Conservation (phyloP, 1,140 invertebrate species). For the Micrasema longulum region DNA sequence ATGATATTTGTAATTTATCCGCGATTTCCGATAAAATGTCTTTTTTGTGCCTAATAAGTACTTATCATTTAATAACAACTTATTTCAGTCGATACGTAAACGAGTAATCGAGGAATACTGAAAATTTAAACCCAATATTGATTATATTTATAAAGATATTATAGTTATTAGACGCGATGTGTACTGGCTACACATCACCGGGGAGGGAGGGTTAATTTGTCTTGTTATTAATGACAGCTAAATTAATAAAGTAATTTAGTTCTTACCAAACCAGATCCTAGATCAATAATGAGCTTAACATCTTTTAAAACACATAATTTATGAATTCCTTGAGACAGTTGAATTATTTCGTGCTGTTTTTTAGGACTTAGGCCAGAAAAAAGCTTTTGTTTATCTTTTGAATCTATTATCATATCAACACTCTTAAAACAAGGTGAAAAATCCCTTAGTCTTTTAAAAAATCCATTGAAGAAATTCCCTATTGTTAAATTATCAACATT, state of each 20-base stretch:
- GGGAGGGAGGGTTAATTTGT: no score
- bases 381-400: conserved; percentile 3
- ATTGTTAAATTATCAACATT: not conserved
- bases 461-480: not conserved
- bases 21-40: no score
- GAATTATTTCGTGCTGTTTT: conserved; percentile 78
- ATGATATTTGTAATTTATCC: no score
- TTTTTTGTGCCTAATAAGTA: no score
- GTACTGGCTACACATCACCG: no score
- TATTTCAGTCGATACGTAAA: no score
- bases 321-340: conserved; percentile 71
- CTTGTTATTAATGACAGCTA: not conserved
- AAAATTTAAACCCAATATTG: no score
- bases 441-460: not conserved
- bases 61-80: no score
- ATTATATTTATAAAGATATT: no score
- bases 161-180: no score
- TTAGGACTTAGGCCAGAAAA: conserved; percentile 68
- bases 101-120: no score
- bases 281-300: conserved; percentile 77
- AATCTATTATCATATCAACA: not conserved
- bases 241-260: not conserved
- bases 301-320: conserved; percentile 65
- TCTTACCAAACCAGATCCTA: conserved; percentile 79
- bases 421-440: not conserved